A percentile compares a stretch with the other conserved stretches of the same genome.
Conservation (phyloP, 2,888 invertebrate genomes). For the Morpho achilles region DNA sequence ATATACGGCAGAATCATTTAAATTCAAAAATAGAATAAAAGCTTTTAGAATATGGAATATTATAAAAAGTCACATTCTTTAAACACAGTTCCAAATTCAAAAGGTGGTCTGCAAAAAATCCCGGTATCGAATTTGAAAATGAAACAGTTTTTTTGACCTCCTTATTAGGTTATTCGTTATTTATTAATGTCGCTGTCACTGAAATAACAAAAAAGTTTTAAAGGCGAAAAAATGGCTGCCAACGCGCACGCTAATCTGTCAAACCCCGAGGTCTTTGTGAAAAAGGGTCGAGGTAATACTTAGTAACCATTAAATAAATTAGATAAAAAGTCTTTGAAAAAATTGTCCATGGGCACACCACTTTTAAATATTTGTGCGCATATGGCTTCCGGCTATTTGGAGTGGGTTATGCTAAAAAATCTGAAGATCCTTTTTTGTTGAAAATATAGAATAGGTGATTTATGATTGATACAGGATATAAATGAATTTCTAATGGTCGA, state of each 20-base stretch:
- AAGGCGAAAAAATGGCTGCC: slow-evolving; percentile 61
- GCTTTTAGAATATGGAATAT: neutral
- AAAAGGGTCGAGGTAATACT: slow-evolving; percentile 67
- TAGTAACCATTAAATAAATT: slow-evolving; percentile 77
- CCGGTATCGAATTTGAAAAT: slow-evolving; percentile 49
- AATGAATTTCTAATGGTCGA: slow-evolving; percentile 40
- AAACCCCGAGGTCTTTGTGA: slow-evolving; percentile 59
- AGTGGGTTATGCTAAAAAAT: slow-evolving; percentile 76
- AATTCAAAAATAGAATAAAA: neutral
- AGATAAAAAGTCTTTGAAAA: slow-evolving; percentile 53
- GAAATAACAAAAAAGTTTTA: slow-evolving; percentile 46
- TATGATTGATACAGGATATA: slow-evolving; percentile 37
- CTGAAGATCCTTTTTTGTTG: slow-evolving; percentile 45
- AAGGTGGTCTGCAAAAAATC: slow-evolving; percentile 7
- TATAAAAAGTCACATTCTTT: neutral
- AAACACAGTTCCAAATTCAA: slow-evolving; percentile 4
- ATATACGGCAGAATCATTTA: neutral
- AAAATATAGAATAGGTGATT: slow-evolving; percentile 42
- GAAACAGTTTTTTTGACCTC: slow-evolving; percentile 41
- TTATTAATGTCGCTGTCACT: slow-evolving; percentile 68
- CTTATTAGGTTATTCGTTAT: slow-evolving; percentile 65
- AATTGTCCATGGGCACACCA: slow-evolving; percentile 61
- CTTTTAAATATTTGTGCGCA: slow-evolving; percentile 75
- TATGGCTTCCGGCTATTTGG: slow-evolving; percentile 76
- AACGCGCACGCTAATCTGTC: slow-evolving; percentile 70